These are phyloP conservation scores for Piprites chloris DNA, from an alignment of 2,113 vertebrate genomes.

Conservation along the genomic window DNA sequence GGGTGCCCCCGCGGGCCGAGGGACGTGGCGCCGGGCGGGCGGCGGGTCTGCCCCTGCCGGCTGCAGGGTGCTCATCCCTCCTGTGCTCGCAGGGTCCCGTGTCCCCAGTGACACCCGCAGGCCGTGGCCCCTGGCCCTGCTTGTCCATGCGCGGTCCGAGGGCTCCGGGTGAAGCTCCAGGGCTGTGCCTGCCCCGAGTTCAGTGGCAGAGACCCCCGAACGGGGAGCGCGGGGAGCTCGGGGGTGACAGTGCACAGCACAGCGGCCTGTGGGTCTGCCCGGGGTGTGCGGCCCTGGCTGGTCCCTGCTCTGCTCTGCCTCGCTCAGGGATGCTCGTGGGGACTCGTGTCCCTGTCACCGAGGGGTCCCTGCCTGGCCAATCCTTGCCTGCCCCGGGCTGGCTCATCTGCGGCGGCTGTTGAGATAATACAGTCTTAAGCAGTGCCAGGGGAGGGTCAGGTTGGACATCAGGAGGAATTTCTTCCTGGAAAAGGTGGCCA, in stretches of 20 bases:
- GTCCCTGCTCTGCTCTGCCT: background rate
- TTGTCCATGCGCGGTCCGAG: too few species aligned
- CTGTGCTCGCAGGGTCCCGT: background rate
- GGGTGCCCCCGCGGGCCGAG: too few species aligned
- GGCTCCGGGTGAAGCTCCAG: fast-evolving
- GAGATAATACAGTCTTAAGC: background rate
- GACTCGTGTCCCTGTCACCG: fast-evolving
- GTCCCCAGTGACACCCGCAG: background rate
- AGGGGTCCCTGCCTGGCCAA: background rate
- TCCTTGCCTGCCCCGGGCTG: background rate
- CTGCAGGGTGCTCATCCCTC: too few species aligned
- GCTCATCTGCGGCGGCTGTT: background rate
- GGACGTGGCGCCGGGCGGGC: too few species aligned
- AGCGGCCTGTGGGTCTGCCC: background rate
- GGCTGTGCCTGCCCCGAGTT: background rate
- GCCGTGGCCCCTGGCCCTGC: background rate
- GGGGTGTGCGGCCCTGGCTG: too few species aligned
- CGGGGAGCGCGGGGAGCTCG: too few species aligned
- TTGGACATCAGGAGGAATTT: background rate
- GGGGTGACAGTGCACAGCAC: too few species aligned
- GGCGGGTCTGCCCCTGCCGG: too few species aligned
- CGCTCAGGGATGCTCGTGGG: fast-evolving
- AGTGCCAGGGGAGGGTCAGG: too few species aligned
- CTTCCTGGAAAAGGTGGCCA: too few species aligned
- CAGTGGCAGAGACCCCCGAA: background rate